A percentile compares a stretch with the other conserved stretches of the same genome.
phyloP scores from a whole-genome alignment of 2,888 invertebrate species.

The Anodontia alba region DNA sequence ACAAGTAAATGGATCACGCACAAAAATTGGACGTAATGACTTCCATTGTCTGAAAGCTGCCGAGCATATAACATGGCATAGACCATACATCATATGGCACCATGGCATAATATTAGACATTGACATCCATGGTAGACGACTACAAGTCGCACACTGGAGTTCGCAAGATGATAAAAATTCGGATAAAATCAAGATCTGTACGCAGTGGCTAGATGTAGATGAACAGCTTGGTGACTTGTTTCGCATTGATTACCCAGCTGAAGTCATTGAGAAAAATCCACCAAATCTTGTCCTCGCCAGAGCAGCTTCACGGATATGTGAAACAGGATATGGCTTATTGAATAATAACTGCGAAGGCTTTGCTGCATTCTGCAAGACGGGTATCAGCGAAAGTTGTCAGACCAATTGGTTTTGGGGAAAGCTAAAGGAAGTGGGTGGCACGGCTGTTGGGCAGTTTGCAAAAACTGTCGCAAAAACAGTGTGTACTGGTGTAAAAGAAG shows the following conservation, averaged over 20 bases:
- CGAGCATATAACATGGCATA: slow-evolving; percentile 2
- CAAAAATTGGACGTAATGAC: not conserved
- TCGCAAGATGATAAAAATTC: too few relatives aligned
- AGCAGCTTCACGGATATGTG: not conserved
- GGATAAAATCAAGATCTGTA: too few relatives aligned
- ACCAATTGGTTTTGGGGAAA: not conserved
- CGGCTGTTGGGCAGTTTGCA: too few relatives aligned
- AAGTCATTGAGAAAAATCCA: not conserved
- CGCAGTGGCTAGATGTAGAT: too few relatives aligned
- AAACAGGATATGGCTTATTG: slow-evolving; percentile 12
- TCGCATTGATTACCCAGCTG: not conserved
- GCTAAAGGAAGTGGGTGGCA: too few relatives aligned
- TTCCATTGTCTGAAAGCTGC: not conserved
- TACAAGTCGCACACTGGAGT: too few relatives aligned
- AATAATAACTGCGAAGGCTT: slow-evolving; percentile 8
- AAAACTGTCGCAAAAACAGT: too few relatives aligned
- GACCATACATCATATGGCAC: slow-evolving; percentile 18
- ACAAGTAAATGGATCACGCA: not conserved
- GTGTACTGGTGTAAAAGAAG: not conserved
- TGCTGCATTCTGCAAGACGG: slow-evolving; percentile 19
- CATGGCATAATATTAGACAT: not conserved
- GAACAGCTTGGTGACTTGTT: too few relatives aligned
- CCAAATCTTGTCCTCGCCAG: slow-evolving; percentile 4
- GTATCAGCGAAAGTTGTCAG: slow-evolving; percentile 15
- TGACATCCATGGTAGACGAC: too few relatives aligned